Evolutionary conservation across 2,888 invertebrate species (phyloP), one percentile per base, ranked within the genome.

Genomic region (Caenorhabditis uteleia): DNA sequence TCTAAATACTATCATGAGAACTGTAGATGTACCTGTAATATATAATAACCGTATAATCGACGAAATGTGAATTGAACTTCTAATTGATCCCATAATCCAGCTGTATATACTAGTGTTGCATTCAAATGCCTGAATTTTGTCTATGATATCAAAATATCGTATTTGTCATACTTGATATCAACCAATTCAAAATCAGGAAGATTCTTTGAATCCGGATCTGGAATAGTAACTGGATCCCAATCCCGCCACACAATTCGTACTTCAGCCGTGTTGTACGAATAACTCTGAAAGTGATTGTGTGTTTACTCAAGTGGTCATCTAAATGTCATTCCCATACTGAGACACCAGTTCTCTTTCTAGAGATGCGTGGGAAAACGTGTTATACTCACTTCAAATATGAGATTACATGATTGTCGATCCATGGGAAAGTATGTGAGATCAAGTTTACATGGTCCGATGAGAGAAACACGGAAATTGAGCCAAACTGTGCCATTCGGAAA

Each of bases 211-310:
- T 74, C 77, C 0, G 79, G 78, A 44, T 82, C 82, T 10, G 80
- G 81, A 18, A 82, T 82, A 5, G 80, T 77, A 2, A 83, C 80
- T 0, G 83, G 72, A 20, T 81, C 82, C 80, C 80, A 78, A 33
- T 75, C 76, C 18, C 79, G 62, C 83, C 83, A 83, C 18, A 78
- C 66, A n/a, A 83, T 82, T 16, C 78, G 68, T 27, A 83, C 83
- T 62, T 83, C 83, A 6, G 83, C 83, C 5, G 77, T 83, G 61
- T 83, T 83, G 66, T 80, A 83, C 16, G 80, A 81, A 62, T 83
- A 83, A 61, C 77, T 77, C 78, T 80, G 64, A 53, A 72, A 56
- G 25, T 21, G 16, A 5, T 4, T 12, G n/a, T 23, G 25, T 21
- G 21, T 40, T 23, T 20, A 18, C 18, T 36, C 21, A 38, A 44